A percentile compares a stretch with the other conserved stretches of the same genome.
These are phyloP conservation scores for Yoshiicerus persimilis DNA, from an alignment of 1,140 invertebrate species.

Conservation along the genomic window DNA sequence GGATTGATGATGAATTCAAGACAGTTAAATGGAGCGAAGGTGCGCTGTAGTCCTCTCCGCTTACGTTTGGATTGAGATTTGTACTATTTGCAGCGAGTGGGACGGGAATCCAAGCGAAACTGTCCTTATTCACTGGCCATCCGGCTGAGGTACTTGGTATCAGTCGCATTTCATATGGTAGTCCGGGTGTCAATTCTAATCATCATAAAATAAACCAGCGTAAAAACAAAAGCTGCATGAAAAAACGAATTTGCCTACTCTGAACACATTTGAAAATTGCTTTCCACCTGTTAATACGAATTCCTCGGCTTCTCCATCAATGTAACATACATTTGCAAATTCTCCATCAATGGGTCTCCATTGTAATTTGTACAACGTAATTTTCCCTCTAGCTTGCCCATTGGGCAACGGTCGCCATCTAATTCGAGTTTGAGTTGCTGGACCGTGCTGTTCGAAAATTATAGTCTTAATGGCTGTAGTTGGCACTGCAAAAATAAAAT, in stretches of 20 bases:
- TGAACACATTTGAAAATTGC: not conserved
- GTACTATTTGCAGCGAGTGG: slow-evolving; percentile 31
- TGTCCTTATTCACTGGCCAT: slow-evolving; percentile 31
- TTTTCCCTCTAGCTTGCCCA: slow-evolving; percentile 38
- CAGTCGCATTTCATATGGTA: slow-evolving; percentile 31
- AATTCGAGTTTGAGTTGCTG: not conserved
- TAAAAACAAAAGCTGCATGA: not conserved
- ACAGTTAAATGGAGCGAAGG: slow-evolving; percentile 39
- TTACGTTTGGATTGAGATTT: slow-evolving; percentile 20
- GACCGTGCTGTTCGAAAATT: slow-evolving; percentile 14
- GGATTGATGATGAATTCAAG: slow-evolving; percentile 38
- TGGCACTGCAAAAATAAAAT: slow-evolving; percentile 30
- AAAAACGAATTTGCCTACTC: not conserved
- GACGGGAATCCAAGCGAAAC: not conserved
- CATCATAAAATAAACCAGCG: not conserved
- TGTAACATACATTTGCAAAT: slow-evolving; percentile 38
- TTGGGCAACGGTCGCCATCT: slow-evolving; percentile 33
- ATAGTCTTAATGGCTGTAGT: slow-evolving; percentile 17
- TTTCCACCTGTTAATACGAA: slow-evolving; percentile 36
- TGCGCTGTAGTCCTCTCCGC: slow-evolving; percentile 16
- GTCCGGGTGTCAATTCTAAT: not conserved
- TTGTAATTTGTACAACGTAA: slow-evolving; percentile 44
- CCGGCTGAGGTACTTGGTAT: slow-evolving; percentile 41
- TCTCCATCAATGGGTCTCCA: slow-evolving; percentile 33
- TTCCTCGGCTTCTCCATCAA: slow-evolving; percentile 36